These are phyloP conservation scores for Phymanthus crucifer DNA, from an alignment of 92 coral and sea anemone species.

Conservation along the genomic window DNA sequence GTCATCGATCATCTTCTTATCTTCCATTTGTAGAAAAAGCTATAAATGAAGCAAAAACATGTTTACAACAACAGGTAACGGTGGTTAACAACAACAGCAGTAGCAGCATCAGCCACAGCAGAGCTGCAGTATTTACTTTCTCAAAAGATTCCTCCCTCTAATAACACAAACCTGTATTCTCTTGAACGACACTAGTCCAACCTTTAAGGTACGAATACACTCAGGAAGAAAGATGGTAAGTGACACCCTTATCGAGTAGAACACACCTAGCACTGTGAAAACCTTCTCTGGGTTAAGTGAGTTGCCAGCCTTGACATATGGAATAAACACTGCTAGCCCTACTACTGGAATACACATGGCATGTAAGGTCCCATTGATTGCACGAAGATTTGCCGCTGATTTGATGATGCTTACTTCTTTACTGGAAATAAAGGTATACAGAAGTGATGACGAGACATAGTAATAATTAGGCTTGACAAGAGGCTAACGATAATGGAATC, in stretches of 20 bases:
- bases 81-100: too few species aligned
- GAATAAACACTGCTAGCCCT: conserved; percentile 68
- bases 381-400: conserved; percentile 58
- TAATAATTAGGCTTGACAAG: too few species aligned
- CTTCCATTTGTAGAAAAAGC: conserved; percentile 73
- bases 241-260: conserved; percentile 54
- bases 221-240: conserved; percentile 74
- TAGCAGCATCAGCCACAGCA: too few species aligned
- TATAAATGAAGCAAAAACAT: conserved; percentile 4
- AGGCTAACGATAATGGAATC: too few species aligned
- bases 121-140: too few species aligned
- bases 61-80: not conserved
- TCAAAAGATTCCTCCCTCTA: not conserved
- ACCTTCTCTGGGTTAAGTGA: conserved; percentile 73
- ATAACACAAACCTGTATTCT: conserved; percentile 69
- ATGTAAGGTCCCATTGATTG: conserved; percentile 66
- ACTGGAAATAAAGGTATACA: conserved; percentile 43
- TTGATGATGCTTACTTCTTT: conserved; percentile 66
- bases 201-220: conserved; percentile 72
- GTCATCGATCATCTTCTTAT: conserved; percentile 31
- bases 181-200: conserved; percentile 70
- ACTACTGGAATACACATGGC: conserved; percentile 55
- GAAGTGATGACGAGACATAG: too few species aligned
- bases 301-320: conserved; percentile 77
- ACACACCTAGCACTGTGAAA: conserved; percentile 85